Base-by-base conservation (phyloP, 2,888 invertebrate genomes). In the Gari tellinella region DNA sequence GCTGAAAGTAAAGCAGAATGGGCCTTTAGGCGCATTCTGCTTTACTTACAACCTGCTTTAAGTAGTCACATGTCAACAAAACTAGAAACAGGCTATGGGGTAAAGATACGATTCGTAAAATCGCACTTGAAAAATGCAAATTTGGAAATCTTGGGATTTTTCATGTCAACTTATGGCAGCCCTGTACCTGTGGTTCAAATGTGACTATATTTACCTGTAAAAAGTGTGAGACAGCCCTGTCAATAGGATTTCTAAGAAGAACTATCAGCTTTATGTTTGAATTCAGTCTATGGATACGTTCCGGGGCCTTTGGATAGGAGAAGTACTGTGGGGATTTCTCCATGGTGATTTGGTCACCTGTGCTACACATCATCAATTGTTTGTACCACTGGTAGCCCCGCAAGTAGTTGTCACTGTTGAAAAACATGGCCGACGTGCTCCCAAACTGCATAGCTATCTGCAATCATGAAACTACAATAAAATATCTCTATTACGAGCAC, bases 271-370 rank as follows among this genome's bases (percentile, higher is more conserved):
- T 49, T 8, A 19, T 25, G 3, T 25, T 49, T 7, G 19, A 5
- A 15, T 25, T 23, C 25, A 49, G 4, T 10, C 5, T 25, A 19
- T 49, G 15, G 4, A 49, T 23, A 4, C 49, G 19, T 21, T 15
- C 26, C 4, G 49, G 49, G 7, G 49, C 25, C 17, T 21, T 15
- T 3, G 7, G 4, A 19, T 4, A 17, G 4, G 49, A 15, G 21
- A 17, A 49, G 26, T 49, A 49, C 15, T 49, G 49, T 8, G 49
- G 49, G 21, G 25, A 25, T 49, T 49, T 49, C 21, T 49, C 49
- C 21, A 49, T 49, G 21, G 49, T 25, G 15, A 49, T 25, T 25
- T 49, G 49, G 25, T 23, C 49, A 17, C 25, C 5, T 15, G 21
- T 49, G 49, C 49, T 49, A 23, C 49, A 49, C 21, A 15, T 17